Percentiles rank a stretch among this genome's conserved stretches.
These are phyloP conservation scores for Actias luna DNA, from an alignment of 2,888 invertebrate genomes.

Conservation along the genomic window DNA sequence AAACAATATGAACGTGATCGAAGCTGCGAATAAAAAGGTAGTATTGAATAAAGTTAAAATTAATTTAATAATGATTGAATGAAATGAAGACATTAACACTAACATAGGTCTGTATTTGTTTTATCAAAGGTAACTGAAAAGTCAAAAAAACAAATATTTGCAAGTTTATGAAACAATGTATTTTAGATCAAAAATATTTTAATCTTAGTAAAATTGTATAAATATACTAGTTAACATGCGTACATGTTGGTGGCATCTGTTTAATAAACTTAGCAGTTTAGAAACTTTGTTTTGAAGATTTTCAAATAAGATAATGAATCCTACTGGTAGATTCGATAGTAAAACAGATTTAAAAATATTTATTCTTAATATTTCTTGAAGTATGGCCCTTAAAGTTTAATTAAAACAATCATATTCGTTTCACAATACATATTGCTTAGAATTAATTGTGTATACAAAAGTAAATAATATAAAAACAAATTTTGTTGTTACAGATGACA, in stretches of 20 bases:
- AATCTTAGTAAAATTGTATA: background rate
- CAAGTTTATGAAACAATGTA: background rate
- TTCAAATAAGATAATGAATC: background rate
- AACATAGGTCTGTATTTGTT: background rate
- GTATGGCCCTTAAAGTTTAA: background rate
- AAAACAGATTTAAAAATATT: background rate
- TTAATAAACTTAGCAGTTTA: background rate
- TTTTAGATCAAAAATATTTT: background rate
- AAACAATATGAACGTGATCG: too few species aligned
- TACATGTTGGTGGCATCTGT: slow-evolving; percentile 1
- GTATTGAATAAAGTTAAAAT: too few species aligned
- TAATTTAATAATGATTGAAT: too few species aligned
- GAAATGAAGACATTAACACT: background rate
- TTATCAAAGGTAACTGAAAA: background rate
- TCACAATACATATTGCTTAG: background rate
- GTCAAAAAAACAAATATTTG: background rate
- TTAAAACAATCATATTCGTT: background rate
- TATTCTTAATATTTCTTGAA: background rate
- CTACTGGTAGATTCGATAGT: background rate
- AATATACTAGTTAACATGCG: background rate
- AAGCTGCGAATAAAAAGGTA: too few species aligned
- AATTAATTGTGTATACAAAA: background rate
- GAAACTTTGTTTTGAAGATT: background rate
- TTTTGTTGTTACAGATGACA: slow-evolving; percentile 55
- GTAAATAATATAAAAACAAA: background rate